Evolutionary conservation across 2,113 vertebrate species (phyloP), one percentile per base, ranked within the genome.

Genomic region (Athene noctua): DNA sequence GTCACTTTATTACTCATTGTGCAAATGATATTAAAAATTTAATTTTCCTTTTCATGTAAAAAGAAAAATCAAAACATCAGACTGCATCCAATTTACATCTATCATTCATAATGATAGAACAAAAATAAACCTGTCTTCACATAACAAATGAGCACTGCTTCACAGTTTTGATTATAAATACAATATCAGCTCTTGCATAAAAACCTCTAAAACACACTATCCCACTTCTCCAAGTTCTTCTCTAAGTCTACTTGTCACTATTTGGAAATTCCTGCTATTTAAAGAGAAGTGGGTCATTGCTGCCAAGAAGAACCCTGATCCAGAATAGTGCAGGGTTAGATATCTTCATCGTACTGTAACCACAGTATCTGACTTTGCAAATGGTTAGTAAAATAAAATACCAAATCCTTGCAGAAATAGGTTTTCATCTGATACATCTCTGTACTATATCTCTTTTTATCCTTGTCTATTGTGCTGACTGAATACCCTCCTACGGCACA

Each of bases 11-110:
- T 94, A 94, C 38, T 92, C 58, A 70, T 44, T 66, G 36, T 78
- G 85, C 26, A 97, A 96, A 97, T 89, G 54, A 49, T 61, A 97
- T 89, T 89, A 95, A 97, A 96, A 96, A 78, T 51, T 78, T 93
- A 65, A 89, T 93, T 92, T 92, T 90, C 27, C 57, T 94, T 92
- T 91, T 91, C 46, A 86, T 58, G 30, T 67, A 54, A 68, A 84
- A 91, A 86, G 29, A 86, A 89, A 86, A 96, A 90, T 75, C 79
- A 89, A 94, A 88, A 66, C 75, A 89, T 67, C 90, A 95, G 83
- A 68, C 65, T 72, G 55, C 91, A 95, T 78, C 73, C 51, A 92
- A 93, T 96, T 95, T 95, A 71, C 86, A 93, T 91, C 92, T 92
- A 77, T 94, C 95, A 96, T 55, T 96, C 92, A 92, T 29, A 90